Conservation (phyloP, 1,140 invertebrate genomes). For the Microplitis demolitor region DNA sequence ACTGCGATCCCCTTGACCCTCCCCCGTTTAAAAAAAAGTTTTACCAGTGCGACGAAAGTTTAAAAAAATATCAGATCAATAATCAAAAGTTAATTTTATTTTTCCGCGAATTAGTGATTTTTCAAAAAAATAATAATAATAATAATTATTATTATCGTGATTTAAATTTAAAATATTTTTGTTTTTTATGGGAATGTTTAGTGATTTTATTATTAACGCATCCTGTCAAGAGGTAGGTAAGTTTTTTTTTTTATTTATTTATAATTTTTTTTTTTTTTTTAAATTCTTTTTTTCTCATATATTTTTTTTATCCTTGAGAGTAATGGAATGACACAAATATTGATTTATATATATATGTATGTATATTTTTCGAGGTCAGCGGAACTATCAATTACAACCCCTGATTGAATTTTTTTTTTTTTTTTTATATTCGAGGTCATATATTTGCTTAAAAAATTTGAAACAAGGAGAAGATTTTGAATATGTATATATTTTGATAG, state of each 20-base stretch:
- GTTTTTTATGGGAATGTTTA: constrained; percentile 54
- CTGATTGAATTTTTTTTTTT: constrained; percentile 40
- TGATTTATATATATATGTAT: constrained; percentile 32
- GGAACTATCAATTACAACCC: constrained; percentile 35
- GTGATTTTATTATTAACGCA: constrained; percentile 48
- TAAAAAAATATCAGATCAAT: no score
- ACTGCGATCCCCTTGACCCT: no score
- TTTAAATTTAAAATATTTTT: constrained; percentile 2
- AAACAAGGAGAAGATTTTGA: no score
- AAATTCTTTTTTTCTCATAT: background rate
- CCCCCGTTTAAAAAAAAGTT: no score
- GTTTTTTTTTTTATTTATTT: constrained; percentile 35
- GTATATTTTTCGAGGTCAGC: constrained; percentile 47
- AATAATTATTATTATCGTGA: background rate
- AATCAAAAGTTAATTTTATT: no score
- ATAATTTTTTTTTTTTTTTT: background rate
- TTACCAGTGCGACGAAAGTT: no score
- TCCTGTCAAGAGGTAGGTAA: constrained; percentile 59
- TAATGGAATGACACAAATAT: constrained; percentile 41
- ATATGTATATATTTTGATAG: no score
- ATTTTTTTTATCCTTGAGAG: constrained; percentile 1
- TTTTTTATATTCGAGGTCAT: constrained; percentile 25
- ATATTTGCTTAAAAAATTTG: no score
- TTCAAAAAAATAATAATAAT: no score
- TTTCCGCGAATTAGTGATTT: no score